These are phyloP conservation scores for Patella ulyssiponensis DNA, from an alignment of 2,888 invertebrate genomes.

Conservation along the genomic window DNA sequence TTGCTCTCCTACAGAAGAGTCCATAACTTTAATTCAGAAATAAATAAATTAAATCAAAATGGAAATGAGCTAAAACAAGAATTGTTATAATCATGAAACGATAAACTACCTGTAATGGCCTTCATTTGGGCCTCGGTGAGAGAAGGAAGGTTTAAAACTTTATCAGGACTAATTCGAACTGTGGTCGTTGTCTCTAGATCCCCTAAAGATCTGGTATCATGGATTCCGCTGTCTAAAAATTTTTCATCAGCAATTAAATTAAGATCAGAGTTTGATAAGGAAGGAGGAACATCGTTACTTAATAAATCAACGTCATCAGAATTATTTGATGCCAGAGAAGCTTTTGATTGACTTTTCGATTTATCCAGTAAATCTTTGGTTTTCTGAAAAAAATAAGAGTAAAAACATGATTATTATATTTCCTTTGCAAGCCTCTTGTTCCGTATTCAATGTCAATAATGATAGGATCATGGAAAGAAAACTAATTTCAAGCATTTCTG, in stretches of 20 bases:
- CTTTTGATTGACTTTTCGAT: conserved; percentile 44
- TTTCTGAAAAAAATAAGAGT: conserved; percentile 32
- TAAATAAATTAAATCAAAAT: too few relatives aligned
- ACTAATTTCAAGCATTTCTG: not conserved
- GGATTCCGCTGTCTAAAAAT: conserved; percentile 46
- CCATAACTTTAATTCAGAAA: too few relatives aligned
- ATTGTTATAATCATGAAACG: too few relatives aligned
- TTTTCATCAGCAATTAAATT: conserved; percentile 44
- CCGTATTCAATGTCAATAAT: too few relatives aligned
- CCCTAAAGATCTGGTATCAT: conserved; percentile 50
- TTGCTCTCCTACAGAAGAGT: too few relatives aligned
- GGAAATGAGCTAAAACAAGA: too few relatives aligned
- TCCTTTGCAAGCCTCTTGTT: not conserved
- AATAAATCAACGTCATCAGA: conserved; percentile 46
- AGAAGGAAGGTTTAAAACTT: conserved; percentile 59
- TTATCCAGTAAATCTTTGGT: conserved; percentile 38
- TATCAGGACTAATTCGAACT: conserved; percentile 64
- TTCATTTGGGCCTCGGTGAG: conserved; percentile 70
- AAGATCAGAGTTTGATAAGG: conserved; percentile 52
- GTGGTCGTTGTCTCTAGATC: conserved; percentile 53
- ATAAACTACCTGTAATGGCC: conserved; percentile 66
- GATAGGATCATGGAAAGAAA: too few relatives aligned
- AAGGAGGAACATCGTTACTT: conserved; percentile 35
- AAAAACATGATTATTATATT: not conserved
- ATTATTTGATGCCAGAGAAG: conserved; percentile 46